Conservation (phyloP, 2,113 vertebrate genomes). For the Megaleporinus macrocephalus region DNA sequence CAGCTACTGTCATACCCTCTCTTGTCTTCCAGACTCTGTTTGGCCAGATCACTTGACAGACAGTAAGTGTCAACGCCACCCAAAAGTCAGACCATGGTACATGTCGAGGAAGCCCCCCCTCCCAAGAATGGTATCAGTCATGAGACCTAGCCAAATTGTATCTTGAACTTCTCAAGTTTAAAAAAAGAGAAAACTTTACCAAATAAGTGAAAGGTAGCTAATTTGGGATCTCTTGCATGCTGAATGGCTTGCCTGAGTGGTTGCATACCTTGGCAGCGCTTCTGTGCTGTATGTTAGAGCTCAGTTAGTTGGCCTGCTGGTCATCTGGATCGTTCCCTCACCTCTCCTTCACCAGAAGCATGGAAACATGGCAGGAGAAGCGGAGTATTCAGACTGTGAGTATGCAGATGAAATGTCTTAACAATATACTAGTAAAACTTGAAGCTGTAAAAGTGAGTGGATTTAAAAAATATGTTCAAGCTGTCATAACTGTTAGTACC, state of each 20-base stretch:
- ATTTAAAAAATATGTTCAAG: neutral
- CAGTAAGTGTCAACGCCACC: constrained; percentile 18
- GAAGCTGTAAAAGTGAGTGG: neutral
- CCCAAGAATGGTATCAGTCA: constrained; percentile 9
- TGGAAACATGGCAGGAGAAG: constrained; percentile 80
- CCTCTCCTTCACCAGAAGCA: constrained; percentile 66
- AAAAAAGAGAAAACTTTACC: neutral
- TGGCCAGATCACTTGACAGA: neutral
- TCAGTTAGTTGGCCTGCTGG: neutral
- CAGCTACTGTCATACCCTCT: constrained; percentile 13
- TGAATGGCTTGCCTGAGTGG: constrained; percentile 36
- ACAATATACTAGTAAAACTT: neutral
- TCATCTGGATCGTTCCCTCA: constrained; percentile 62
- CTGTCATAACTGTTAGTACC: neutral
- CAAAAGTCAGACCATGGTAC: constrained; percentile 19
- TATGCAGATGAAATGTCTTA: constrained; percentile 16
- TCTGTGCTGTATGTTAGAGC: constrained; percentile 8
- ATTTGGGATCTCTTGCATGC: constrained; percentile 2
- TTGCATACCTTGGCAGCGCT: neutral
- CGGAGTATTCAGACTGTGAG: constrained; percentile 79
- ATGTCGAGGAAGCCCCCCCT: neutral
- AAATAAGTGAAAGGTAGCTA: neutral
- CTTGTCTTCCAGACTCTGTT: constrained; percentile 40
- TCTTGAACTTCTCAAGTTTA: neutral
- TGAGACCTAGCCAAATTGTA: neutral